Base-by-base conservation (phyloP, 2,888 invertebrate genomes). In the Pyrrhia umbra region DNA sequence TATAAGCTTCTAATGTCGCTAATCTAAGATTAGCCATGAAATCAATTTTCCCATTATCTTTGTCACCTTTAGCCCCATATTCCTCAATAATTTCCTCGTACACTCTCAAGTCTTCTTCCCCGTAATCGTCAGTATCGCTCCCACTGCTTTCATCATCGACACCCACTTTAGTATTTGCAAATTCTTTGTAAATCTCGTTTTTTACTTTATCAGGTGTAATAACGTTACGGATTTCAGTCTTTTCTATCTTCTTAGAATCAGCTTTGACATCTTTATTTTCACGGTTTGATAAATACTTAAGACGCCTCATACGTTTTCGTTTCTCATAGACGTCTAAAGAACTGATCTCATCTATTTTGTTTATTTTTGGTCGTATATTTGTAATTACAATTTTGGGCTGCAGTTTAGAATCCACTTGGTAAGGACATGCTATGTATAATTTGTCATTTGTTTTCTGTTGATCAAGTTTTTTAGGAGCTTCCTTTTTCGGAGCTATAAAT, bases 21-120 rank as follows among this genome's bases (percentile, higher is more conserved):
- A 97, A 88, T 51, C 95, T 96, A 70, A 97, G 96, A 75, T 95
- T 92, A 23, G 96, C 94, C 55, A 97, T 91, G 85, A 97, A 97
- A 15, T 95, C 90, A 15, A 95, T 85, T 85, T 97, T 91, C 2
- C 72, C 81, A 49, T 93, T 91, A 27, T 94, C 90, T 71, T 95
- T 95, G 16, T 95, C 62, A 92, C 94, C 60, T 92, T 74, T 65
- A 45, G 62, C 50, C 6, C 84, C 83, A 68, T 85, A 93, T 45
- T 89, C 95, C 71, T 95, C 95, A 46, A 95, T 96, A 21, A 96
- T 95, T 88, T 82, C 77, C 42, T 88, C 85, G 68, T 96, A 95
- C 69, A 94, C 87, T 58, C 90, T 90, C 43, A 95, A 90, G 58
- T 93, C 92, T 1, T 95, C 94, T 37, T 95, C 95, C 1, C 94